phyloP scores from a whole-genome alignment of 2,797 vertebrate genomes.

The Halcyon badia region DNA sequence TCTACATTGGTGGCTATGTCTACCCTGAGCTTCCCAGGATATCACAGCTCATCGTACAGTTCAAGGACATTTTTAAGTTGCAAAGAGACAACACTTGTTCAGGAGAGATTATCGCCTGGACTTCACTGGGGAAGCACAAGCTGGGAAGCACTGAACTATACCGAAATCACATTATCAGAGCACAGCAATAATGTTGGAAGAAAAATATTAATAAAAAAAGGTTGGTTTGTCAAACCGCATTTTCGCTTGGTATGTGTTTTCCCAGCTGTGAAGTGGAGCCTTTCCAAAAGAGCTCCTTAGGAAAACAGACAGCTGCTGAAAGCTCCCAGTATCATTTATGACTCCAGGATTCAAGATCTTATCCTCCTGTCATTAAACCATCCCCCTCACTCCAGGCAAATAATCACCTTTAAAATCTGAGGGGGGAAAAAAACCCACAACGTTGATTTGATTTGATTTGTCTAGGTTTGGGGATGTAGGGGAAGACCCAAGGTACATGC shows the following conservation, averaged over 20 bases:
- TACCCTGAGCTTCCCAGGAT: not conserved
- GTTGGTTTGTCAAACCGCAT: not conserved
- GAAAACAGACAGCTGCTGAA: constrained; percentile 25
- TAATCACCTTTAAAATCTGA: not conserved
- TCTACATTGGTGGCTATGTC: not conserved
- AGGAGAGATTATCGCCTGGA: not conserved
- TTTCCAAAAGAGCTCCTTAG: not conserved
- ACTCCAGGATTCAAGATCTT: not conserved
- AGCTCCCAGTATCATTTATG: not conserved
- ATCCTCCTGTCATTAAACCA: not conserved
- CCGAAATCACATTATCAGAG: not conserved
- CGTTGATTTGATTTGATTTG: not conserved
- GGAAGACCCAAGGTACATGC: not conserved
- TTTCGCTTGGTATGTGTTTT: not conserved
- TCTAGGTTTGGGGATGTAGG: not conserved
- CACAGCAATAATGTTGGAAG: not conserved
- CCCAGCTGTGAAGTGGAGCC: not conserved
- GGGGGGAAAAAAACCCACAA: not conserved
- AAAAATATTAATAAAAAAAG: not conserved
- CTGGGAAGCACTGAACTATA: not conserved
- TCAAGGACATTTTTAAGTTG: not conserved
- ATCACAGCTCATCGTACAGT: not conserved
- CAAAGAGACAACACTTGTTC: not conserved
- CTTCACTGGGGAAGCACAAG: not conserved
- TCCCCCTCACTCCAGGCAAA: not conserved